Base-by-base conservation (phyloP, 2,797 vertebrate genomes). In the Pangasius macronema region DNA sequence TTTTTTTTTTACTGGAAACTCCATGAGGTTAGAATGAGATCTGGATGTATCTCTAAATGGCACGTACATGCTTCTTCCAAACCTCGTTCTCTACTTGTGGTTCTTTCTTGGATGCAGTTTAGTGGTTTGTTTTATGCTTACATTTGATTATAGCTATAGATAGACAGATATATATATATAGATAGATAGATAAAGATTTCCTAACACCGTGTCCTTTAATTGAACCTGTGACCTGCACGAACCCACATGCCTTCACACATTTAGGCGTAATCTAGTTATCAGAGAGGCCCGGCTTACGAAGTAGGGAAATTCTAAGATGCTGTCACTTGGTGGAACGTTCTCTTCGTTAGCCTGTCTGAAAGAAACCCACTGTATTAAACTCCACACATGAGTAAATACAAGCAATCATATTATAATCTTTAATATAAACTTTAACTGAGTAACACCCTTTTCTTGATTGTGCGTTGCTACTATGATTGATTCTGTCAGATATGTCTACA, bases 161-260 rank as follows among this genome's bases (percentile, higher is more conserved):
- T 73, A 24, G 16, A 22, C 27, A 30, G 42, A 51, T 67, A 10
- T 24, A 73, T 18, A 51, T 67, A 10, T 24, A 73, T 18, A 42
- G 33, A 84, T 59, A 57, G 27, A 36, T 27, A 59, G 36, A 57
- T 57, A 24, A 36, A 2, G 22, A 89, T 89, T 76, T 46, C 36
- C 84, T 49, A 87, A 90, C 83, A 88, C 33, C 7, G 51, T 55
- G 73, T 86, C 83, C 86, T 86, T 83, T 87, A 36, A 55, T 18
- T 87, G 73, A 90, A 87, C 86, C 75, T 42, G 33, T 87, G 86
- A 88, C 89, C 82, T 67, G 39, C 67, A 68, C 7, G 5, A 61
- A 84, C 81, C 59, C 46, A 61, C 53, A 83, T 36, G 51, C 81
- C 63, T 73, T 59, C 87, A 87, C 73, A 85, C 85, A n/a, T 49